phyloP scores from a whole-genome alignment of 1,140 invertebrate genomes.

The Thaumatotibia leucotreta region DNA sequence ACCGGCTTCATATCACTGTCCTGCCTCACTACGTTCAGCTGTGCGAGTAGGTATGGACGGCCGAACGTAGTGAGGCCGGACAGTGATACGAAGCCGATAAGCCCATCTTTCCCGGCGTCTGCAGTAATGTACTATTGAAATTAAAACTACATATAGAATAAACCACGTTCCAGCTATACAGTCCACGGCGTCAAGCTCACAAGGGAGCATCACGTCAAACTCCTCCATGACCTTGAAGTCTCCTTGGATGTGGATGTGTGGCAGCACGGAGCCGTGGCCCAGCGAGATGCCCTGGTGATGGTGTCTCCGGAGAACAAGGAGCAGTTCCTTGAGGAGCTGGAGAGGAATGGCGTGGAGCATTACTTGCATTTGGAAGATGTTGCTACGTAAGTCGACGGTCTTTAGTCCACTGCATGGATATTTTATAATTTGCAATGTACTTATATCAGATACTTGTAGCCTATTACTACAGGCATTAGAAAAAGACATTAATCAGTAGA shows the following conservation, averaged over 20 bases:
- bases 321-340: slow-evolving; percentile 31
- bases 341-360: slow-evolving; percentile 32
- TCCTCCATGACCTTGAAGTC: slow-evolving; percentile 29
- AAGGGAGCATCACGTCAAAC: slow-evolving; percentile 20
- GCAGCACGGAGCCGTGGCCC: slow-evolving; percentile 35
- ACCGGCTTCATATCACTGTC: too few species aligned
- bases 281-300: slow-evolving; percentile 42
- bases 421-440: background rate
- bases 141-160: too few species aligned
- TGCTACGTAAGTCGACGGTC: slow-evolving; percentile 27
- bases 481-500: too few species aligned
- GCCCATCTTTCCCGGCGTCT: too few species aligned
- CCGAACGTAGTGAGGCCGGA: too few species aligned
- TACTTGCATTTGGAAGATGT: slow-evolving; percentile 45
- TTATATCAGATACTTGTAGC: too few species aligned
- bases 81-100: too few species aligned
- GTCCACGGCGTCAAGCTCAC: slow-evolving; percentile 36
- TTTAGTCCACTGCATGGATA: background rate
- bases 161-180: slow-evolving; percentile 27
- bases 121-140: too few species aligned
- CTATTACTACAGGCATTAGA: too few species aligned
- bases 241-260: slow-evolving; percentile 37
- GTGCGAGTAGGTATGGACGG: too few species aligned
- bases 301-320: slow-evolving; percentile 32
- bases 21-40: too few species aligned